Base-by-base conservation (phyloP, 1,140 invertebrate species). In the Adelges cooleyi region DNA sequence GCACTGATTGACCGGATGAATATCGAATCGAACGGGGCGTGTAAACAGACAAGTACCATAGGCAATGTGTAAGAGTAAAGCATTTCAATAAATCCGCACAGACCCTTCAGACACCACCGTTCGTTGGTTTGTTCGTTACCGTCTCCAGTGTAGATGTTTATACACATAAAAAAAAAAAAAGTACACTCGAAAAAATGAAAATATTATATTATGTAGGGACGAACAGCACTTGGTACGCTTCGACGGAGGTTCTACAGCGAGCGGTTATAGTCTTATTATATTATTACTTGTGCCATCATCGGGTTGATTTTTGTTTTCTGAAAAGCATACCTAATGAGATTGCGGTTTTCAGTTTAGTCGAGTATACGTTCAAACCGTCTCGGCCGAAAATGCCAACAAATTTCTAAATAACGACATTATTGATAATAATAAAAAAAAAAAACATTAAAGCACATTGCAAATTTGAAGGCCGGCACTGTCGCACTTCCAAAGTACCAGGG, bases 11-110 rank as follows among this genome's bases (percentile, higher is more conserved):
- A 25, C n/a, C 42, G 25, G 18, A 62, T 62, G 56, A 62, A 46
- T 62, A 46, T 62, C 20, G 23, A 62, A 48, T 11, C n/a, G 6
- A 44, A 59, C 44, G 17, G 13, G 20, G 25, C 18, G 27, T n/a
- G 27, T n/a, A 59, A 59, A 59, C 22, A 11, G n/a, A 22, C 6
- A 59, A 44, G 56, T 44, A 29, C 11, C 25, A 42, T 53, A 1
- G n/a, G n/a, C n/a, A 33, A 33, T 11, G 25, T n/a, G 42, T 46
- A 46, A 38, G 23, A 54, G n/a, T 11, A 54, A 22, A 56, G 27
- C 20, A 27, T 62, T 46, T 62, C 56, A 62, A 46, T 42, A 44
- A 59, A 40, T 59, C 54, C 54, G 23, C 15, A 40, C n/a, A 25
- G 20, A 11, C 38, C 23, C 53, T 59, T 59, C 38, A 59, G 27